Percentiles rank a stretch among this genome's conserved stretches.
Conservation (phyloP, 53 echinoderm and acorn worm genomes). For the Crossaster papposus region DNA sequence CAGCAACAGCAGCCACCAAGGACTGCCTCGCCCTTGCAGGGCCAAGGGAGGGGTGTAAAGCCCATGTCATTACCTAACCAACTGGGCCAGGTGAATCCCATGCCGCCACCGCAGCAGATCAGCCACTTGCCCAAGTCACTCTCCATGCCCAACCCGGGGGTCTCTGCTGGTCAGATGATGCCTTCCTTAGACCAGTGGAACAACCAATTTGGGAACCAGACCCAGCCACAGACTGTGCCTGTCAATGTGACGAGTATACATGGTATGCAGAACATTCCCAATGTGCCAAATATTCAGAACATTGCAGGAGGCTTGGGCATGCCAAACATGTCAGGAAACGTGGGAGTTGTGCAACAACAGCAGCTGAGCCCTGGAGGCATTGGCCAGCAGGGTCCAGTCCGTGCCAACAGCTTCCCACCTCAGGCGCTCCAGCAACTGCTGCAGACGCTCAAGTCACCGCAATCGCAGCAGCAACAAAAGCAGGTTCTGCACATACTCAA, state of each 20-base stretch:
- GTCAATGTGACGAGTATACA: conserved; percentile 52
- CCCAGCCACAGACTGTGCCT: conserved; percentile 61
- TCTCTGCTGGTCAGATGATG: conserved; percentile 58
- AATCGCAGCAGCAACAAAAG: conserved; percentile 85
- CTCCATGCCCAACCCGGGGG: conserved; percentile 69
- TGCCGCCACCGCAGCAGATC: conserved; percentile 64
- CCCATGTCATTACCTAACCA: conserved; percentile 45
- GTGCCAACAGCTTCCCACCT: conserved; percentile 70
- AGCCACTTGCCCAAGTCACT: conserved; percentile 57
- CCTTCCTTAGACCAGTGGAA: conserved; percentile 82
- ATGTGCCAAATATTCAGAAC: conserved; percentile 55
- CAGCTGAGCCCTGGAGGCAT: conserved; percentile 45
- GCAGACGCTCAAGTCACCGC: conserved; percentile 84
- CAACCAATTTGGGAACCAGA: conserved; percentile 73
- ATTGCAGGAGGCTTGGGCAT: conserved; percentile 62
- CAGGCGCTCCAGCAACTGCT: conserved; percentile 90
- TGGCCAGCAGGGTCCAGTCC: conserved; percentile 66
- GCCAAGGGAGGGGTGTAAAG: conserved; percentile 43
- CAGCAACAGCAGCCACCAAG: conserved; percentile 69
- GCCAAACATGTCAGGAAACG: conserved; percentile 59
- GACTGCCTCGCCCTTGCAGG: conserved; percentile 66
- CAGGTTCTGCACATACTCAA: conserved; percentile 90
- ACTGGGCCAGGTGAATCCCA: conserved; percentile 50
- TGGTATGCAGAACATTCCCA: conserved; percentile 67
- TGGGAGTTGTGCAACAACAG: conserved; percentile 58